These are phyloP conservation scores for Drosophila falleni DNA, from an alignment of 2,888 invertebrate genomes.

Conservation along the genomic window DNA sequence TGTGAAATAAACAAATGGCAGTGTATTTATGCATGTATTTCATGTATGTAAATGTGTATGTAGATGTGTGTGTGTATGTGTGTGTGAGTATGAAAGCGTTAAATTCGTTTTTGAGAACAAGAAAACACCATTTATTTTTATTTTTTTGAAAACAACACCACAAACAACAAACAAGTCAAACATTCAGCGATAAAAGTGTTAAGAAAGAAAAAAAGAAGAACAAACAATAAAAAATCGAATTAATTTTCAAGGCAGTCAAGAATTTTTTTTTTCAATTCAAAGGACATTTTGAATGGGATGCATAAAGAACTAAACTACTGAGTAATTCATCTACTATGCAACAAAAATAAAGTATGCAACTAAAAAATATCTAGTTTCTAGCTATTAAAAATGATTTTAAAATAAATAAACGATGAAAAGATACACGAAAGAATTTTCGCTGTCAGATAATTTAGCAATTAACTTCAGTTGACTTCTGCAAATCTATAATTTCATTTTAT, in stretches of 20 bases:
- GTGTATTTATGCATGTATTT: slow-evolving; percentile 22
- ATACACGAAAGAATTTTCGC: no score
- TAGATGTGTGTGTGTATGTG: slow-evolving; percentile 56
- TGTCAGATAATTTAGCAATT: no score
- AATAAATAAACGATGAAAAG: no score
- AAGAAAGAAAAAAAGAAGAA: slow-evolving; percentile 66
- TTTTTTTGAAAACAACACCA: slow-evolving; percentile 66
- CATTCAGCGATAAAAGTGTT: slow-evolving; percentile 74
- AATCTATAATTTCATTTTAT: not conserved
- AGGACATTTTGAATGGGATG: slow-evolving; percentile 12
- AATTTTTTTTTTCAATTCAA: slow-evolving; percentile 43
- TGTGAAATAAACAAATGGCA: slow-evolving; percentile 55
- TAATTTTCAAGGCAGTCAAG: slow-evolving; percentile 66
- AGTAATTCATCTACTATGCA: slow-evolving; percentile 19
- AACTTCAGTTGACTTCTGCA: not conserved
- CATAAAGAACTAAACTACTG: slow-evolving; percentile 12
- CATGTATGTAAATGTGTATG: slow-evolving; percentile 40
- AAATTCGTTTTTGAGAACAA: slow-evolving; percentile 62
- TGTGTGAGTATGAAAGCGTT: slow-evolving; percentile 77
- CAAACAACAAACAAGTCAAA: slow-evolving; percentile 81
- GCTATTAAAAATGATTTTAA: no score
- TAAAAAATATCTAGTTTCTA: not conserved
- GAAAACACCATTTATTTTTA: slow-evolving; percentile 60
- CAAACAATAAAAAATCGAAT: slow-evolving; percentile 69
- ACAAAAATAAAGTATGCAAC: slow-evolving; percentile 14